Base-by-base conservation (phyloP, 2,797 vertebrate genomes). In the Acanthurus lineatus region DNA sequence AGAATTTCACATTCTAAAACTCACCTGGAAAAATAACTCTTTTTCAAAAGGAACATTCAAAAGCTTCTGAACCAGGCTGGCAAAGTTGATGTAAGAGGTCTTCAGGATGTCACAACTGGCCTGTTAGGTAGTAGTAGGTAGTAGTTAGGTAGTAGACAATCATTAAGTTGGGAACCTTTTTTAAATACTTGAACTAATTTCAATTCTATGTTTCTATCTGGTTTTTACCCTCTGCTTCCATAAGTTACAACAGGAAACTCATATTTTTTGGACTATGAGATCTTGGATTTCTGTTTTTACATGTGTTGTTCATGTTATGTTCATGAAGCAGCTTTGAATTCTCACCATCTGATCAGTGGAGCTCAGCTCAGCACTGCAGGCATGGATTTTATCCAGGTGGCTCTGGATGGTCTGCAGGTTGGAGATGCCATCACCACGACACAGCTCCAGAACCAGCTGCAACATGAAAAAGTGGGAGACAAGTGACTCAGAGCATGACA, bases 381-480 rank as follows among this genome's bases (percentile, higher is more conserved):
- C 17, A 28, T 91, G 88, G 77, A 93, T 89, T 68, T 91, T 83
- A 69, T 93, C 91, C 69, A 93, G 80, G 71, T 93, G 90, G 64
- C 20, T 80, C 84, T 91, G 91, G 69, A 93, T 93, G 40, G 47
- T 67, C 69, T 77, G 85, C 78, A 93, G 42, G 62, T 89, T 86
- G 53, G 84, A 60, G 0, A 82, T 44, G 1, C 73, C 77, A 11
- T 93, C 91, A 0, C 74, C 74, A 2, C 58, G 91, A 82, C 92
- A 93, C 56, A 93, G 71, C 80, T 93, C 92, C 78, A 93, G 77
- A 9, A 93, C 84, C 58, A 93, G 84, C 92, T 93, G 72, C 42
- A 56, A 17, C 17, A 3, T 12, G 5, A 72, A 8, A 56, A 42
- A 16, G 19, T 1, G 8, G 8, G 7, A 59, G 5, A 49, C 9